Evolutionary conservation across 2,113 vertebrate species (phyloP), one percentile per base, ranked within the genome.

Genomic region (Romanogobio albipinnatus): DNA sequence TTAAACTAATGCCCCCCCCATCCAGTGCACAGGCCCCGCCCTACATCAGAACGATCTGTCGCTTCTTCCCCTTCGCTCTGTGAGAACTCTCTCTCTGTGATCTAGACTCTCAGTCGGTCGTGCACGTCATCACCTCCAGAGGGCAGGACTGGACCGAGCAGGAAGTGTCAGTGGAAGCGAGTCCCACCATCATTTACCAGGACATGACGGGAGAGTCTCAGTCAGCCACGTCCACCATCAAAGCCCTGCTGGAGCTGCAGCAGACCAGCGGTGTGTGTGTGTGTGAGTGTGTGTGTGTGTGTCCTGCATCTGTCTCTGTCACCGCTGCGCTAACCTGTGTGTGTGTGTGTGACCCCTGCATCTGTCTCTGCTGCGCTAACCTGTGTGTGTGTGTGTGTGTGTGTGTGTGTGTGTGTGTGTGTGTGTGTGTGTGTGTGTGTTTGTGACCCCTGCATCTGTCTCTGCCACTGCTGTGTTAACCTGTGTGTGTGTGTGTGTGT

Each of bases 111-210:
- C 98, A 96, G 90, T 94, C 97, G 82, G 96, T 98, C 81, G 96
- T 99, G 86, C 98, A 99, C 53, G 92, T 99, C 83, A 95, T 99
- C 89, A 96, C 97, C 91, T 96, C 97, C 89, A 96, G 97, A 81
- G 97, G 96, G 93, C 97, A 98, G 85, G 97, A 99, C 80, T 99
- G 98, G 97, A 93, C 96, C 3, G 98, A 98, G 82, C 97, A 99
- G 88, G 98, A 99, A 92, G 96, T 99, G 62, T 93, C 97, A 1
- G 95, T 99, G 92, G 98, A 99, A 87, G 95, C 97, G 59, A 96
- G 94, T 82, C 96, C 98, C 15, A 96, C 97, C 1, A 97, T 99
- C 64, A 98, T 99, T 92, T 99, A 98, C 92, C 98, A 99, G 91
- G 98, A 99, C 13, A 94, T 98, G 82, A 94, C 95, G 19, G 95